phyloP scores from a whole-genome alignment of 2,888 invertebrate species.

The Lamellibrachia satsuma region DNA sequence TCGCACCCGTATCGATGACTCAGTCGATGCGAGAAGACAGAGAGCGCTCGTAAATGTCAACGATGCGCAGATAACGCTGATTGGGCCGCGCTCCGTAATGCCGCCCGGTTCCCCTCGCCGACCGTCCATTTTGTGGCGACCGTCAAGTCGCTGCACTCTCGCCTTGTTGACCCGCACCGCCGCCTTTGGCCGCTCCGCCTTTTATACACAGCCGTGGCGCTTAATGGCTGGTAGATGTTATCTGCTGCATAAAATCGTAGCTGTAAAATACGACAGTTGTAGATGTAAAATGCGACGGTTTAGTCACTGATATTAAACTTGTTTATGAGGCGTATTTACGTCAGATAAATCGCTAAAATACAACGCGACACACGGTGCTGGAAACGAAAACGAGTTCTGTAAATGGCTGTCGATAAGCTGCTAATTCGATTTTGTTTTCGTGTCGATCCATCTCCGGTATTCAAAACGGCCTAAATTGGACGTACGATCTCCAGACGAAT shows the following conservation, averaged over 20 bases:
- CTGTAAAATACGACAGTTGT: constrained; percentile 5
- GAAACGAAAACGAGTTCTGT: not conserved
- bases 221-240: not conserved
- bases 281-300: not conserved
- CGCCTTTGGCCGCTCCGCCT: constrained; percentile 5
- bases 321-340: not conserved
- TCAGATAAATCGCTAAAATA: not conserved
- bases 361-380: not conserved
- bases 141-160: constrained; percentile 11
- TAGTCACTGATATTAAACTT: not conserved
- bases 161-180: constrained; percentile 12
- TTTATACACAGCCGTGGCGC: constrained; percentile 4
- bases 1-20: constrained; percentile 2
- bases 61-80: constrained; percentile 5
- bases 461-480: not conserved
- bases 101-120: constrained; percentile 1
- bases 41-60: constrained; percentile 17
- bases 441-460: not conserved
- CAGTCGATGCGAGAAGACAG: constrained; percentile 17
- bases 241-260: not conserved
- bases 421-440: constrained; percentile 13
- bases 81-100: not conserved
- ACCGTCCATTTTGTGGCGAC: constrained; percentile 9
- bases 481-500: not conserved
- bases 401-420: not conserved